Base-by-base conservation (phyloP, 2,888 invertebrate genomes). In the Globia sparganii region DNA sequence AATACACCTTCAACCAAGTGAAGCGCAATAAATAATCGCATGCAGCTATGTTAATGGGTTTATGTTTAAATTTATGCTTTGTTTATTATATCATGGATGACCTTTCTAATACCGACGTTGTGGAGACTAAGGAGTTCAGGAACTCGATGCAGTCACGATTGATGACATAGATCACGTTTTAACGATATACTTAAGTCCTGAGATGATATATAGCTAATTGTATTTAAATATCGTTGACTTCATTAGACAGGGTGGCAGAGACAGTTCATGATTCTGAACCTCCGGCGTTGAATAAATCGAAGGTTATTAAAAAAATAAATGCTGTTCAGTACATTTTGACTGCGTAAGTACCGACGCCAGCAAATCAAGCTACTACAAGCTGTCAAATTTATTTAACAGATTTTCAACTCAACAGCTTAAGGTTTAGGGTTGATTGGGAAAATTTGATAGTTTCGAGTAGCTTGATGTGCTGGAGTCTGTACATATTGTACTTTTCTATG, bases 81-180 rank as follows among this genome's bases (percentile, higher is more conserved):
- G 80, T 86, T 80, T 76, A 83, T 72, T 71, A 77, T 72, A 76
- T 73, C 80, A 67, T 78, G 75, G 53, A 78, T 88, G 86, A 88
- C 79, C 86, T 80, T 81, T 88, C 78, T 83, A 84, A 83, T 80
- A 11, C 21, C 40, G 75, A 68, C 84, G 80, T 85, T 67, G 80
- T 83, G 79, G 83, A 77, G 89, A 88, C 68, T 78, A 89, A 89
- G 83, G 83, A 85, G 87, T 91, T 87, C 90, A 94, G 94, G 94
- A 94, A 93, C 91, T 91, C 77, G 72, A 73, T 78, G 80, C 75
- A 78, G 92, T 94, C 94, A 95, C 94, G 95, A 94, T 81, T 88
- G 85, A 91, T 89, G 90, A 89, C 90, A 90, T 78, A 80, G 88
- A 89, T 90, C 91, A 92, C 90, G 92, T 88, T 82, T 85, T 69